A percentile compares a stretch with the other conserved stretches of the same genome.
Conservation (phyloP, 1,140 invertebrate genomes). For the Laupala kohalensis region DNA sequence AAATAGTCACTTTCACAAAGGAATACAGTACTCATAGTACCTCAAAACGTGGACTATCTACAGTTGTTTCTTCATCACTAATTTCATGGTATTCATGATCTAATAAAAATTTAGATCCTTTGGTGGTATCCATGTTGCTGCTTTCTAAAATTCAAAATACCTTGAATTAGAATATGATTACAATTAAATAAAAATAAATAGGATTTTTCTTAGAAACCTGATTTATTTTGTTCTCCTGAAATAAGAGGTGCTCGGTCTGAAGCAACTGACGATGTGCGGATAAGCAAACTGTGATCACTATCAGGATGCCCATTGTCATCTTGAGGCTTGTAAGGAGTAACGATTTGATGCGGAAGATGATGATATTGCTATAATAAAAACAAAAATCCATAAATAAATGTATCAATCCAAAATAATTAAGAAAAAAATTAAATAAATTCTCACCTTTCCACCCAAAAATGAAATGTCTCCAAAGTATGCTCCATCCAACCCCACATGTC, state of each 20-base stretch:
- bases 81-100: conserved; percentile 87
- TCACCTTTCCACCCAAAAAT: conserved; percentile 56
- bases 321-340: conserved; percentile 75
- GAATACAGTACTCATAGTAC: conserved; percentile 18
- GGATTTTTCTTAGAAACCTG: background rate
- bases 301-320: conserved; percentile 37
- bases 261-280: conserved; percentile 23
- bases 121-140: background rate
- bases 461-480: conserved; percentile 92
- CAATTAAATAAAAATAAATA: no score
- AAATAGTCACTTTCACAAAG: background rate
- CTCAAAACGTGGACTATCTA: conserved; percentile 36
- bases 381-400: background rate
- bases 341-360: conserved; percentile 69
- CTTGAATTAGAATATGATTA: no score
- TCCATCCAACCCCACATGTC: conserved; percentile 92
- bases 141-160: background rate
- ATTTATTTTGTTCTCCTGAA: conserved; percentile 10
- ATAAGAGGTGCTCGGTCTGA: conserved; percentile 29
- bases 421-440: conserved; percentile 18
- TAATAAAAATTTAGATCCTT: conserved; percentile 16
- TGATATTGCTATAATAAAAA: conserved; percentile 42
- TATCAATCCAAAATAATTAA: no score
- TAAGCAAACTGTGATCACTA: conserved; percentile 23
- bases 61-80: conserved; percentile 64